Conservation (phyloP, 2,888 invertebrate species). For the Drosophila mulleri region DNA sequence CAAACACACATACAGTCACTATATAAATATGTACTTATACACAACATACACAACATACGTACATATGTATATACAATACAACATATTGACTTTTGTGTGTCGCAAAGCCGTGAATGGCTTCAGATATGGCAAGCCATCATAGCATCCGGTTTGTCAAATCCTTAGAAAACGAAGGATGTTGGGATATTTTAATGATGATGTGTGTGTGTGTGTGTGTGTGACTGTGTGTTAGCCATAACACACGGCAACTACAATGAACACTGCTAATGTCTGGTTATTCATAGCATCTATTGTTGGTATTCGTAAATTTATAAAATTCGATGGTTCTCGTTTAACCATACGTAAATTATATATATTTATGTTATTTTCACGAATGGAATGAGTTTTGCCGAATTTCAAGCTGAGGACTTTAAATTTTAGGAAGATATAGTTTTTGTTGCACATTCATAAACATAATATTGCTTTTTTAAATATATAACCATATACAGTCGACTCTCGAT, state of each 20-base stretch:
- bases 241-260: constrained; percentile 26
- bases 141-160: constrained; percentile 72
- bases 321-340: not conserved
- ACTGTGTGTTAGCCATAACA: constrained; percentile 17
- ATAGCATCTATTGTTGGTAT: constrained; percentile 40
- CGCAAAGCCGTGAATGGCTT: constrained; percentile 46
- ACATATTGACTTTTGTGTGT: constrained; percentile 17
- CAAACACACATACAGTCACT: not conserved
- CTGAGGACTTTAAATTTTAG: too few relatives aligned
- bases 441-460: too few relatives aligned
- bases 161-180: constrained; percentile 68
- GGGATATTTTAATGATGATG: constrained; percentile 53
- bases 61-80: not conserved
- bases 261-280: constrained; percentile 51
- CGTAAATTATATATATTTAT: too few relatives aligned
- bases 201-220: constrained; percentile 24
- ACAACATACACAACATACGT: not conserved
- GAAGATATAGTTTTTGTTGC: too few relatives aligned
- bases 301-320: constrained; percentile 15
- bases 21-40: too few relatives aligned
- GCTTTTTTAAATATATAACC: too few relatives aligned
- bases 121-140: constrained; percentile 78
- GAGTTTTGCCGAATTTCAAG: not conserved
- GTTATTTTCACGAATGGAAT: too few relatives aligned
- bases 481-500: too few relatives aligned